Base-by-base conservation (phyloP, 2,797 vertebrate species). In the Phalloptychus januarius region DNA sequence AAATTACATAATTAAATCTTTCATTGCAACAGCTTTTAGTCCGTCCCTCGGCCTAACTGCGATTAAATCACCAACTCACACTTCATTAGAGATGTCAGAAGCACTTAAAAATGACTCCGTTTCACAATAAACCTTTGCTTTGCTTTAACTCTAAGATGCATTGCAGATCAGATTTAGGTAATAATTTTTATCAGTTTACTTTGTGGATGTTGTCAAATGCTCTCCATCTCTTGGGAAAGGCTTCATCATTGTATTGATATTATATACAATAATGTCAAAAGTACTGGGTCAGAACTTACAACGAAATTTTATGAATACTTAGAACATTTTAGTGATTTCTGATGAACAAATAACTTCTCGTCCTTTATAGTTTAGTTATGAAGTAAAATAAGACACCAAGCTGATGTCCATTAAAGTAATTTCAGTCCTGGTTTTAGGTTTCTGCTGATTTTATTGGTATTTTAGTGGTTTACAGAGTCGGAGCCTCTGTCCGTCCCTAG, bases 1-100 rank as follows among this genome's bases (percentile, higher is more conserved):
- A 54, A 85, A 92, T 95, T 91, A 92, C 90, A 85, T 94, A 92
- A 94, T 93, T 91, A 87, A 84, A 83, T 90, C 86, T 92, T 94
- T 92, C 83, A 91, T 84, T 1, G 70, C 33, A 38, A 38, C 63
- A 46, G 72, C 46, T 77, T 36, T 67, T 40, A 3, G 81, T 46
- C 36, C 1, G 36, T 36, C 72, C 81, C 77, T 75, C 46, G 7
- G 18, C 58, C 72, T 4, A 78, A 38, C 77, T 79, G 12, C 85
- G 77, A 79, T 87, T 90, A 86, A 82, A 90, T 84, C 79, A 87
- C 86, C 83, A 91, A 88, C 87, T 89, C 86, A 71, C 79, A 89
- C 76, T 82, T 91, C 81, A 91, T 87, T 85, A 76, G 71, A 85
- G 82, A 89, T 80, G 86, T 40, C 80, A 72, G 78, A 79, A 71